Evolutionary conservation across 2,888 invertebrate genomes (phyloP), one percentile per base, ranked within the genome.

Genomic region (Spialia ferax): DNA sequence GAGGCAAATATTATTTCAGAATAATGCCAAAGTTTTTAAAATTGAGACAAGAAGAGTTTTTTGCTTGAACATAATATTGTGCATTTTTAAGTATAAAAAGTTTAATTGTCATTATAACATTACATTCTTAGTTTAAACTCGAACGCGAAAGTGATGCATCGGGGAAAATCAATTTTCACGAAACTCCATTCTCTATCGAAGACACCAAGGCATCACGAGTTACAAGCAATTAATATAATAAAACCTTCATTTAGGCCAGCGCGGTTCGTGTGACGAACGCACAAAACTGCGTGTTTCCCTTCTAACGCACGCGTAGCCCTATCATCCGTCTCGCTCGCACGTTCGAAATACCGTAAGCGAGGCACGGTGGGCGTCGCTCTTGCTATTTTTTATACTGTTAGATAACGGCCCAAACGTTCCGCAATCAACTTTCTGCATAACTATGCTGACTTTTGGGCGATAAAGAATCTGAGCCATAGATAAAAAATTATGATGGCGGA

Each of bases 341-440:
- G 84, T 82, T 91, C 89, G 88, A 91, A 92, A 92, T 91, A 92
- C 92, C 91, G 92, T 91, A 89, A 89, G 86, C 82, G 78, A 84
- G 80, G 79, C 75, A 67, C 71, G 76, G 89, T 88, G 88, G 91
- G 91, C 88, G 91, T 84, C 54, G 84, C 76, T 81, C 72, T 72
- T 77, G 78, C 74, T 82, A 84, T 89, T 92, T 93, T 92, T 92
- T 91, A 42, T 42, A 42, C 42, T n/a, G 38, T 42, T 42, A 42
- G 38, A 42, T 42, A 87, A 87, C 88, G 85, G 91, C 80, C 81
- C 77, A 79, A 85, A 85, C 85, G 79, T 83, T 81, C 79, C 75
- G 77, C 79, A 80, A 84, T 84, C 80, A 82, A 83, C 76, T 85
- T 83, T 80, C 82, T 81, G 84, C 78, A 78, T 84, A 81, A 81